phyloP scores from a whole-genome alignment of 2,113 vertebrate genomes.

The Limnothrissa miodon region DNA sequence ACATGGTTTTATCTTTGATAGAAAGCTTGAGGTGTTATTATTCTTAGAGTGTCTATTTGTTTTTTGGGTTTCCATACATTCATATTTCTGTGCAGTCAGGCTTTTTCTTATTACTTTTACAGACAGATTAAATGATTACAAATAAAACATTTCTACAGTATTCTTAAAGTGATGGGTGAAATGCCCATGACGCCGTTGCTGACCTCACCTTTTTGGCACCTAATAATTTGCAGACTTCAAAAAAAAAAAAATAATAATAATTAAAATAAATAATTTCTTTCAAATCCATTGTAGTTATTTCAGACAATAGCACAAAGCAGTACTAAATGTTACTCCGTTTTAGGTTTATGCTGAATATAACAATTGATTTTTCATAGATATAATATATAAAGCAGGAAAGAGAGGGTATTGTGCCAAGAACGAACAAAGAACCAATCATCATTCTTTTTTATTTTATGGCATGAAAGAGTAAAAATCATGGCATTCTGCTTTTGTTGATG shows the following conservation, averaged over 20 bases:
- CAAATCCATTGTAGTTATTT: not conserved
- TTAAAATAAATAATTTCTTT: not conserved
- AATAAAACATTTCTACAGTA: not conserved
- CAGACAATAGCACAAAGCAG: not conserved
- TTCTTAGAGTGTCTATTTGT: not conserved
- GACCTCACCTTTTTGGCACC: not conserved
- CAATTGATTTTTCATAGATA: not conserved
- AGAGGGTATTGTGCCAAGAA: not conserved
- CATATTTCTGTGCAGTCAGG: not conserved
- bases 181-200: not conserved
- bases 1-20: constrained; percentile 64
- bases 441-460: constrained; percentile 18
- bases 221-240: not conserved
- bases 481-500: constrained; percentile 72
- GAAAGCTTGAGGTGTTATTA: not conserved
- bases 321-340: not conserved
- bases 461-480: constrained; percentile 29
- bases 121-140: not conserved
- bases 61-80: not conserved
- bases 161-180: not conserved
- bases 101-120: not conserved
- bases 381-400: constrained; percentile 14
- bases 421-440: constrained; percentile 15
- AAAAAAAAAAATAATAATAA: not conserved
- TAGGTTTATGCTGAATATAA: not conserved